phyloP scores from a whole-genome alignment of 2,888 invertebrate species.

The Idaea aversata region DNA sequence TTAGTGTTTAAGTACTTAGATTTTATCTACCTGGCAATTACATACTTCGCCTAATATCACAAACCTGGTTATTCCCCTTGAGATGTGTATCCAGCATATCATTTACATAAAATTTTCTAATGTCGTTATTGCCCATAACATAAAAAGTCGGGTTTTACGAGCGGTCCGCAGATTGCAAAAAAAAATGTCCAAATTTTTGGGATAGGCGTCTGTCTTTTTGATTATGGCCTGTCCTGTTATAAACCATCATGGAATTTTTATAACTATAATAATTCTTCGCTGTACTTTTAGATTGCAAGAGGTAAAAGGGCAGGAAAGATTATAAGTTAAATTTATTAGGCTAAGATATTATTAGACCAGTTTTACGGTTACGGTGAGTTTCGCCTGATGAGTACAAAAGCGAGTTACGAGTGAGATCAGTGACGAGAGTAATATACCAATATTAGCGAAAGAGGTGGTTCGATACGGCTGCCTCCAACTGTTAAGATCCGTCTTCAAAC shows the following conservation, averaged over 20 bases:
- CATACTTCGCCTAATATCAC: conserved; percentile 20
- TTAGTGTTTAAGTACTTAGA: too few relatives aligned
- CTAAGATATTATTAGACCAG: neutral
- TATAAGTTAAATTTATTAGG: neutral
- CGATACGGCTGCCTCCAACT: neutral
- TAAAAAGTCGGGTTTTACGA: conserved; percentile 56
- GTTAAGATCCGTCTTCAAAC: neutral
- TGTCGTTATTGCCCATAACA: conserved; percentile 55
- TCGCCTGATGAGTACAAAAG: neutral
- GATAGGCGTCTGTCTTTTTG: conserved; percentile 10
- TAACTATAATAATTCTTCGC: neutral
- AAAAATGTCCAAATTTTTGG: conserved; percentile 29
- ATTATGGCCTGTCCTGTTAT: neutral
- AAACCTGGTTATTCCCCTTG: conserved; percentile 58
- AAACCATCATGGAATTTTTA: neutral
- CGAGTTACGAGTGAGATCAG: too few relatives aligned
- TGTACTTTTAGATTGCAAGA: conserved; percentile 2
- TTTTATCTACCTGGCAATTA: neutral
- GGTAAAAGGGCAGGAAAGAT: neutral
- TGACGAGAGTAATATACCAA: too few relatives aligned
- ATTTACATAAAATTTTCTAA: conserved; percentile 66
- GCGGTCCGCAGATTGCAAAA: conserved; percentile 37
- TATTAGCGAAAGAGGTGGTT: too few relatives aligned
- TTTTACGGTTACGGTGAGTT: neutral
- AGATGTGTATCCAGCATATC: conserved; percentile 42